A percentile compares a stretch with the other conserved stretches of the same genome.
Conservation (phyloP, 2,888 invertebrate species). For the Acronicta aceris region DNA sequence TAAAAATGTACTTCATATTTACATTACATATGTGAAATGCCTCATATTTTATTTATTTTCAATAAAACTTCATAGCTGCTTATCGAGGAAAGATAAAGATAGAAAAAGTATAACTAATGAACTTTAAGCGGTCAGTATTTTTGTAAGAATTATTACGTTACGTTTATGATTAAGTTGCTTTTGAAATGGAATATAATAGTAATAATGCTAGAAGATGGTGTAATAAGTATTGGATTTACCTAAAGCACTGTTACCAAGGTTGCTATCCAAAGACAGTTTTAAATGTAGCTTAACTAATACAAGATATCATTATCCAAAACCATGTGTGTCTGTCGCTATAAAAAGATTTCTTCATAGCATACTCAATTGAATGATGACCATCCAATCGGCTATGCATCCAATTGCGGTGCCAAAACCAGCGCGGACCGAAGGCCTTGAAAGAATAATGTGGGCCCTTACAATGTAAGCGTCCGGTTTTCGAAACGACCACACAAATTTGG, state of each 20-base stretch:
- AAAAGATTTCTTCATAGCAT: background rate
- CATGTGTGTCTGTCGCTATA: background rate
- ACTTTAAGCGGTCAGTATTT: no score
- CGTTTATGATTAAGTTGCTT: background rate
- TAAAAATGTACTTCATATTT: slow-evolving; percentile 18
- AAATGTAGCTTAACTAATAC: no score
- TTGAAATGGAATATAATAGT: slow-evolving; percentile 1
- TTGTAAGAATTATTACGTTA: background rate
- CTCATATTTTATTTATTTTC: background rate
- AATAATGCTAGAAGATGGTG: background rate
- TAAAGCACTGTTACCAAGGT: no score
- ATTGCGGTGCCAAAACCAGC: slow-evolving; percentile 3
- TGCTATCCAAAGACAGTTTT: no score
- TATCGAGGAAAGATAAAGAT: no score
- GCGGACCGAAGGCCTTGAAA: slow-evolving; percentile 10
- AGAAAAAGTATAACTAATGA: no score
- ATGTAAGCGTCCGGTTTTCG: slow-evolving; percentile 13
- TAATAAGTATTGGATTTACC: no score
- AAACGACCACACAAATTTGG: slow-evolving; percentile 23
- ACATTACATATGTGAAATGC: slow-evolving; percentile 8
- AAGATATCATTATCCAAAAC: no score
- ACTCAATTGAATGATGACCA: slow-evolving; percentile 24
- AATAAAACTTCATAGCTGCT: no score
- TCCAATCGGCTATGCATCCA: slow-evolving; percentile 12
- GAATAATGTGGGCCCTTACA: slow-evolving; percentile 11